Evolutionary conservation across 2,888 invertebrate genomes (phyloP), one percentile per base, ranked within the genome.

Genomic region (Psylliodes chrysocephalus): DNA sequence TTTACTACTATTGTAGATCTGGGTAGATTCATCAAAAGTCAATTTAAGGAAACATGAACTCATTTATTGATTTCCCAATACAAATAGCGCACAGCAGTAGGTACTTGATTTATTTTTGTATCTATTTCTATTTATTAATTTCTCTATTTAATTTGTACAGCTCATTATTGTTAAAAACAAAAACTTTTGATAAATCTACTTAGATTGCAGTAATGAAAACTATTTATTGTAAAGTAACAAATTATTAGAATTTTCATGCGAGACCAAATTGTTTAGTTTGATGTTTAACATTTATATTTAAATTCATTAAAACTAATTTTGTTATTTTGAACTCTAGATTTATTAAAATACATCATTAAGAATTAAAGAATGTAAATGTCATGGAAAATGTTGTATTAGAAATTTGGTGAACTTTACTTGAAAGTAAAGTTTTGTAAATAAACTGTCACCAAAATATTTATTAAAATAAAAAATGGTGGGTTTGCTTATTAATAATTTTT

Each of bases 261-360:
- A 57, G 57, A 57, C 57, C 57, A 57, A 57, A 57, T 57, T 44
- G 35, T 57, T 57, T 47, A 56, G 12, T 22, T 46, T 38, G 47
- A 25, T 25, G 15, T 53, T 38, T 35, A 38, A 38, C 22, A 22
- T 18, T 53, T 35, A 38, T n/a, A n/a, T n/a, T 53, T 38, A 53
- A 38, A 40, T 54, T 42, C 42, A 15, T n/a, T 35, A 35, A 35
- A 14, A 35, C 35, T 35, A 35, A 14, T 35, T 33, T 7, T 35
- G 35, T 35, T 35, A 4, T 22, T 2, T 22, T 12, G n/a, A 25
- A 35, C 4, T 35, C 12, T 35, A 35, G 35, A 49, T 28, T 2
- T 30, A 49, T 12, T 7, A 4, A n/a, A 49, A 46, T 22, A 22
- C n/a, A 12, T 14, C n/a, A n/a, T 35, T 35, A 12, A 35, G 14